Evolutionary conservation across 1,140 invertebrate genomes (phyloP).

Genomic region (Lucilia sericata): DNA sequence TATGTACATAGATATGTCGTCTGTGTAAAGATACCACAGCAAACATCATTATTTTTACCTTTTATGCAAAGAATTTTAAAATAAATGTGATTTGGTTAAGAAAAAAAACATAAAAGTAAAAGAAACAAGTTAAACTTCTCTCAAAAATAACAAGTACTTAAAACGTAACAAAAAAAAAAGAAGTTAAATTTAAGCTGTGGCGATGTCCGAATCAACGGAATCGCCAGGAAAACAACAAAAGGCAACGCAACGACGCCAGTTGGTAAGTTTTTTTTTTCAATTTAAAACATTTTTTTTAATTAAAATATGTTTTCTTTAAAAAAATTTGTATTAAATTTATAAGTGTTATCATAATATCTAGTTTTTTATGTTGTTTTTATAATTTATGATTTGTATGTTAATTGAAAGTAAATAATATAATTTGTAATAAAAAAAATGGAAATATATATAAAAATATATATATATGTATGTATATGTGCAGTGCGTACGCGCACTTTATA

Average conservation of each 20-base stretch:
- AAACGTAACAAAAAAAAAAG: constrained; percentile 32
- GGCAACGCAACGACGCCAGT: constrained; percentile 65
- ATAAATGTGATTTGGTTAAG: neutral
- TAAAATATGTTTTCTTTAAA: neutral
- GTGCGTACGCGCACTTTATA: constrained; percentile 28
- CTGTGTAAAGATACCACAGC: neutral
- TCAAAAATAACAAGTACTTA: constrained; percentile 16
- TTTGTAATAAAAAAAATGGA: neutral
- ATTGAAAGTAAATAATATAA: constrained; percentile 16
- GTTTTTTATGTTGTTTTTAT: neutral
- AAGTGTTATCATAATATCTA: neutral
- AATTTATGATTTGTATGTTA: constrained; percentile 22
- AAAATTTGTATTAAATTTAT: neutral
- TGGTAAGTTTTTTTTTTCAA: constrained; percentile 58
- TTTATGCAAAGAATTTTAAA: constrained; percentile 6
- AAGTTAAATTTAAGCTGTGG: constrained; percentile 52
- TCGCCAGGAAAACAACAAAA: constrained; percentile 66
- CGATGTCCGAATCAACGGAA: constrained; percentile 66
- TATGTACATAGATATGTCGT: too few relatives aligned
- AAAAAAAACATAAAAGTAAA: neutral
- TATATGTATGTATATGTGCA: neutral
- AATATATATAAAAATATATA: neutral
- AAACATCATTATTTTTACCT: neutral
- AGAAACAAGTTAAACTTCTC: constrained; percentile 34
- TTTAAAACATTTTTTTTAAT: neutral